These are phyloP conservation scores for Microcebus jonahi DNA, from an alignment of 2,113 vertebrate species.

Conservation along the genomic window DNA sequence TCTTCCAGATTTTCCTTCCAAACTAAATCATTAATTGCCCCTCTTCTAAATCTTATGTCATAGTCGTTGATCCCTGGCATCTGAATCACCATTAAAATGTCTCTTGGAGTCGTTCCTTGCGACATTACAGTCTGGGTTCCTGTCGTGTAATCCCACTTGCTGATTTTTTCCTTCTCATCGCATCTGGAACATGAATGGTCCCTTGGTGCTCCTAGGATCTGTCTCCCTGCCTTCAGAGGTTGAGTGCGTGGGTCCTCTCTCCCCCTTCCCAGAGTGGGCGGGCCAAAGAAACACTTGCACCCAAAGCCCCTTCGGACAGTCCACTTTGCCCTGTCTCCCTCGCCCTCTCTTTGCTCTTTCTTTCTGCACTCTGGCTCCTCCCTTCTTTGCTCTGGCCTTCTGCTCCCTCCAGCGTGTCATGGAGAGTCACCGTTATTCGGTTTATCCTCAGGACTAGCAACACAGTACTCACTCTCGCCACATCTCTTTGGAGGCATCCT, in stretches of 20 bases:
- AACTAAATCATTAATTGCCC: conserved; percentile 39
- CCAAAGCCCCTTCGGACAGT: neutral
- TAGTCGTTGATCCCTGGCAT: conserved; percentile 22
- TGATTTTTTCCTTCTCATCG: neutral
- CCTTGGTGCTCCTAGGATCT: neutral
- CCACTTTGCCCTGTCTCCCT: neutral
- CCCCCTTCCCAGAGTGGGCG: neutral
- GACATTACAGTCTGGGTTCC: neutral
- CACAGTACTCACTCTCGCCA: rapidly evolving
- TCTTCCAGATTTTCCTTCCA: conserved; percentile 46
- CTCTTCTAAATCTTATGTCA: neutral
- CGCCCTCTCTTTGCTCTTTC: neutral
- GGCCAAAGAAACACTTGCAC: neutral
- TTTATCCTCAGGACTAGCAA: rapidly evolving
- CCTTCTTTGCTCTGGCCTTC: neutral
- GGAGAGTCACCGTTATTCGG: neutral
- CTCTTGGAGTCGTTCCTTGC: neutral
- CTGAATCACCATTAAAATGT: neutral
- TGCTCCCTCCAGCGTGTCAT: neutral
- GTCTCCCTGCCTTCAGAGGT: neutral
- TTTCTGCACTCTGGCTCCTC: neutral
- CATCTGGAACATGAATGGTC: neutral
- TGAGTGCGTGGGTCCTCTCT: neutral
- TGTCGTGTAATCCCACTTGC: neutral
- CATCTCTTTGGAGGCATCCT: neutral